Conservation (phyloP, 2,797 vertebrate genomes). For the Gephyroberyx darwinii region DNA sequence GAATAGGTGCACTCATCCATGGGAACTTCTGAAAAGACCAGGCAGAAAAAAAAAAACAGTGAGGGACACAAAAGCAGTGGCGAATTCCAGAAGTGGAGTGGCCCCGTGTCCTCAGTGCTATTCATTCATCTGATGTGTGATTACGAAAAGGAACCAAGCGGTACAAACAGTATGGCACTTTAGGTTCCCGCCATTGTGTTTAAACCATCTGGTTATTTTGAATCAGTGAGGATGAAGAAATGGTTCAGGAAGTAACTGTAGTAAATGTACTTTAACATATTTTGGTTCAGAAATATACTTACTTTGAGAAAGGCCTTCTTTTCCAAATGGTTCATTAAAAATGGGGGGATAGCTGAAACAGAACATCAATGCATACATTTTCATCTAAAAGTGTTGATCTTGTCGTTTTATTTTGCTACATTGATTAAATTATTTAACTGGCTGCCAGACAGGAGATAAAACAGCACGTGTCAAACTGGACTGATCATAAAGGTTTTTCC, state of each 20-base stretch:
- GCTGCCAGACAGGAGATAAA: background rate
- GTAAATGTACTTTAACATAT: background rate
- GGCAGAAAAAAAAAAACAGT: conserved; percentile 50
- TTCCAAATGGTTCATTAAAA: conserved; percentile 97
- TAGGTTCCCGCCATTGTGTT: conserved; percentile 25
- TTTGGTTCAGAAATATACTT: conserved; percentile 34
- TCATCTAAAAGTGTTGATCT: background rate
- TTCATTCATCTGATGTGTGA: conserved; percentile 46
- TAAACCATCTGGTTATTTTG: background rate
- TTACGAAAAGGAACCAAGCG: conserved; percentile 29
- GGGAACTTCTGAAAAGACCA: conserved; percentile 90
- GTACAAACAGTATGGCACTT: conserved; percentile 9
- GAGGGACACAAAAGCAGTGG: conserved; percentile 67
- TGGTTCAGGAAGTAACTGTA: background rate
- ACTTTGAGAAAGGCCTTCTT: conserved; percentile 98
- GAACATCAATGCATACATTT: conserved; percentile 7
- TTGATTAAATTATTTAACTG: background rate
- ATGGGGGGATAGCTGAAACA: conserved; percentile 91
- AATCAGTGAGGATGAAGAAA: conserved; percentile 4
- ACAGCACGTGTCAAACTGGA: background rate
- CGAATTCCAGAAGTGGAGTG: conserved; percentile 50
- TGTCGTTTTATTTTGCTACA: background rate
- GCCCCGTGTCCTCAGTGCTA: conserved; percentile 52
- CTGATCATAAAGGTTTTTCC: conserved; percentile 39
- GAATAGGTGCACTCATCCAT: conserved; percentile 98